Evolutionary conservation across 2,113 vertebrate genomes (phyloP), one percentile per base, ranked within the genome.

Genomic region (Pseudopipra pipra): DNA sequence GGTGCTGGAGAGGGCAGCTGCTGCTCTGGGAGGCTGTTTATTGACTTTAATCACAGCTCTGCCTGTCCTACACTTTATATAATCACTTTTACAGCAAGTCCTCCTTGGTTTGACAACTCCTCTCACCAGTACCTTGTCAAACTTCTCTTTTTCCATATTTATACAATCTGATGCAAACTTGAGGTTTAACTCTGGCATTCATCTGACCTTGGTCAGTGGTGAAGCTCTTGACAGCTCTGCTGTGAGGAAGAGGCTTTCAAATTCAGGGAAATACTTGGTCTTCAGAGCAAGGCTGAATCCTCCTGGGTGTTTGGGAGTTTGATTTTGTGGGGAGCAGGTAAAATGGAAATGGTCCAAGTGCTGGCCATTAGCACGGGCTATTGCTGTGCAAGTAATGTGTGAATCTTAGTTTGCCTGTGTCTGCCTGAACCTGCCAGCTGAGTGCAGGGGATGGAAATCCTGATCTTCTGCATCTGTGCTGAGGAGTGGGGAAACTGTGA

Each of bases 31-130:
- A 93, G 25, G 27, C 46, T 61, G 61, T 88, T 93, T 90, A 70
- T 90, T 94, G 92, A 66, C 78, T 95, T 90, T 61, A 90, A 58
- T 65, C 56, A 70, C 82, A 75, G 28, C 47, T 89, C 71, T 87
- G 73, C 55, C 56, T 78, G 51, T 59, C 37, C 49, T 85, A 9
- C 6, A 12, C 71, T 91, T 85, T 30, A 68, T 75, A 2, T 49
- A 84, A 81, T 33, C 37, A 35, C 33, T 87, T 72, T n/a, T 91
- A 58, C 78, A 68, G 81, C 37, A 41, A 56, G 43, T 63, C 15
- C 31, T 71, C 43, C 43, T 70, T 17, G 49, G 10, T 77, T 63
- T 90, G 72, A 84, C 72, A 77, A 68, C 39, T 68, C 85, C 35
- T 87, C 58, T 85, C 56, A 44, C 39, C 58, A 78, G 19, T 44